phyloP scores from a whole-genome alignment of 2,888 invertebrate genomes.

The Drosophila mulleri region DNA sequence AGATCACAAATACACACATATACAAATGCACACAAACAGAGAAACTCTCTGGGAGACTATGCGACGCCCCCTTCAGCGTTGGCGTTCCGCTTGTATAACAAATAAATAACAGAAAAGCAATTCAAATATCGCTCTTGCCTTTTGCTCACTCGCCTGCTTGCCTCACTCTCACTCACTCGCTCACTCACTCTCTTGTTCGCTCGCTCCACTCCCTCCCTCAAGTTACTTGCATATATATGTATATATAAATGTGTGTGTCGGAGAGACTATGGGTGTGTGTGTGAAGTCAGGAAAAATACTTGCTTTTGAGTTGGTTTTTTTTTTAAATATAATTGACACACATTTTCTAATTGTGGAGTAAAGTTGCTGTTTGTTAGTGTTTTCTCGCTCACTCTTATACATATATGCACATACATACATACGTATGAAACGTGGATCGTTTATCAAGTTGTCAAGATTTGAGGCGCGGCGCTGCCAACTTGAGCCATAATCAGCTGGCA shows the following conservation, averaged over 20 bases:
- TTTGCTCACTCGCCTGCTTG: slow-evolving; percentile 27
- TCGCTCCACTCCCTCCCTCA: slow-evolving; percentile 31
- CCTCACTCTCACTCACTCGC: slow-evolving; percentile 23
- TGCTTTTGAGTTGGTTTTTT: slow-evolving; percentile 15
- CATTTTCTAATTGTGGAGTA: slow-evolving; percentile 73
- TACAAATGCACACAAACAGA: slow-evolving; percentile 12
- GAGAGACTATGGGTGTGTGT: slow-evolving; percentile 12
- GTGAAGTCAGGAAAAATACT: slow-evolving; percentile 69
- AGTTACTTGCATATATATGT: slow-evolving; percentile 11
- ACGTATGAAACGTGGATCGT: slow-evolving; percentile 46
- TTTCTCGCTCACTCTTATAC: slow-evolving; percentile 27
- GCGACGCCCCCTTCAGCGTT: slow-evolving; percentile 73
- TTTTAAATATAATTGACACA: slow-evolving; percentile 73
- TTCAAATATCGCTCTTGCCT: slow-evolving; percentile 51
- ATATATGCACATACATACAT: not conserved
- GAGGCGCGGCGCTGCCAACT: slow-evolving; percentile 55
- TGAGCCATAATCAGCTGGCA: slow-evolving; percentile 53
- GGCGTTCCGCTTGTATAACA: slow-evolving; percentile 52
- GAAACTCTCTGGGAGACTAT: slow-evolving; percentile 66
- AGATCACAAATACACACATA: slow-evolving; percentile 55
- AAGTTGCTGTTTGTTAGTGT: slow-evolving; percentile 46
- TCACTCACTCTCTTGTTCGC: slow-evolving; percentile 45
- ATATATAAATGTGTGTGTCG: not conserved
- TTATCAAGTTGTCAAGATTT: slow-evolving; percentile 57
- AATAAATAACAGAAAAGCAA: slow-evolving; percentile 58